Evolutionary conservation across 2,888 invertebrate genomes (phyloP).

Genomic region (Pilophorus perplexus): DNA sequence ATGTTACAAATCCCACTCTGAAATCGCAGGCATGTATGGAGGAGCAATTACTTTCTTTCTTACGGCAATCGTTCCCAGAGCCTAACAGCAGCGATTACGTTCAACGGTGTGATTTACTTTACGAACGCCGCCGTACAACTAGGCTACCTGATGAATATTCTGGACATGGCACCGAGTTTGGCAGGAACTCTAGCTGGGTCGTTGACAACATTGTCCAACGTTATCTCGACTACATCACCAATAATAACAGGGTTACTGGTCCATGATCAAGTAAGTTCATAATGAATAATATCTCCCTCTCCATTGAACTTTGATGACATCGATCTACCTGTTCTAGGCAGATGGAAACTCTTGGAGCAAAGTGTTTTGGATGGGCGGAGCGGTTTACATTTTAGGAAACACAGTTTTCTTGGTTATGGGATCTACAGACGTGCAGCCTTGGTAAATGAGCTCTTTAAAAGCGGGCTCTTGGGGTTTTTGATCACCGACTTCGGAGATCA

Average conservation of each 20-base stretch:
- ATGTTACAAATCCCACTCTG: no score
- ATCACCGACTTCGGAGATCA: no score
- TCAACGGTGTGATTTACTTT: neutral
- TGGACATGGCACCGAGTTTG: conserved; percentile 32
- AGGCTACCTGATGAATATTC: conserved; percentile 10
- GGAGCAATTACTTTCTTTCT: no score
- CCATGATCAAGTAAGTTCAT: conserved; percentile 15
- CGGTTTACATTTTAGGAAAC: conserved; percentile 66
- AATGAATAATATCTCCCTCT: no score
- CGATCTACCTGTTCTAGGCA: no score
- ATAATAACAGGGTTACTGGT: neutral
- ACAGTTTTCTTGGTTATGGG: conserved; percentile 68
- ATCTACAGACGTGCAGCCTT: conserved; percentile 64
- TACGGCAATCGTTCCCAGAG: no score
- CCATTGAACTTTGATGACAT: no score
- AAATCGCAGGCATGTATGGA: no score
- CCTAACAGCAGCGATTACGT: neutral
- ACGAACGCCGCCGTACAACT: neutral
- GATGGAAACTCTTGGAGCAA: conserved; percentile 4
- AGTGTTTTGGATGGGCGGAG: conserved; percentile 56
- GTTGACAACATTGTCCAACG: conserved; percentile 18
- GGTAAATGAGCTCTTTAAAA: no score
- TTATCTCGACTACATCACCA: conserved; percentile 16
- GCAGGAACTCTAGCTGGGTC: conserved; percentile 29
- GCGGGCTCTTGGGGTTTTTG: no score